Evolutionary conservation across 2,113 vertebrate genomes (phyloP), one percentile per base, ranked within the genome.

Genomic region (Paradoxurus hermaphroditus): DNA sequence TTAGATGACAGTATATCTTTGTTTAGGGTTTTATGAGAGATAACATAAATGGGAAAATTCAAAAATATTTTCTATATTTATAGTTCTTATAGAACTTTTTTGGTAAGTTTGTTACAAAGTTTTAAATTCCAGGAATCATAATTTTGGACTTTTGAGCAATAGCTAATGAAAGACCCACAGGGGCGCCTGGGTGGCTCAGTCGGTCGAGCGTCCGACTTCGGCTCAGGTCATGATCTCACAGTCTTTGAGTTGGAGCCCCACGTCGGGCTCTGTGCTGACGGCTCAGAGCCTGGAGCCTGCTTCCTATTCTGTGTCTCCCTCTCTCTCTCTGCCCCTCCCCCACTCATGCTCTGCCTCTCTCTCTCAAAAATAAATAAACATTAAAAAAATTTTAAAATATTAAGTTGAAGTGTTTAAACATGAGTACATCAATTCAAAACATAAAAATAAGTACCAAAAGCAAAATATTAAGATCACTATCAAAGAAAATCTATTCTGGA

Each of bases 341-440:
- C n/a, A n/a, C n/a, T n/a, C n/a, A n/a, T n/a, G n/a, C n/a, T n/a
- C n/a, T n/a, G n/a, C n/a, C n/a, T n/a, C n/a, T n/a, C n/a, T n/a
- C n/a, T n/a, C n/a, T n/a, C n/a, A n/a, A n/a, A n/a, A n/a, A n/a
- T n/a, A n/a, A n/a, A n/a, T n/a, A n/a, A n/a, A n/a, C n/a, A n/a
- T n/a, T n/a, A n/a, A n/a, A n/a, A n/a, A n/a, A n/a, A n/a, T n/a
- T 59, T 79, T 95, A 91, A 91, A 85, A 62, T 49, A 75, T 23
- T 53, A 94, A 86, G 27, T 39, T 41, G 56, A 65, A 78, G 1
- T 27, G 8, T 79, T 70, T 81, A 92, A 83, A 65, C 5, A 31
- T 14, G 3, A 86, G 4, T 31, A 4, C 13, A 56, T 34, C 15
- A 77, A 86, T 44, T 77, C 31, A 93, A 86, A 86, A 44, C 4